Percentiles rank a stretch among this genome's conserved stretches.
Conservation (phyloP, 2,113 vertebrate species). For the Brienomyrus longianalis region DNA sequence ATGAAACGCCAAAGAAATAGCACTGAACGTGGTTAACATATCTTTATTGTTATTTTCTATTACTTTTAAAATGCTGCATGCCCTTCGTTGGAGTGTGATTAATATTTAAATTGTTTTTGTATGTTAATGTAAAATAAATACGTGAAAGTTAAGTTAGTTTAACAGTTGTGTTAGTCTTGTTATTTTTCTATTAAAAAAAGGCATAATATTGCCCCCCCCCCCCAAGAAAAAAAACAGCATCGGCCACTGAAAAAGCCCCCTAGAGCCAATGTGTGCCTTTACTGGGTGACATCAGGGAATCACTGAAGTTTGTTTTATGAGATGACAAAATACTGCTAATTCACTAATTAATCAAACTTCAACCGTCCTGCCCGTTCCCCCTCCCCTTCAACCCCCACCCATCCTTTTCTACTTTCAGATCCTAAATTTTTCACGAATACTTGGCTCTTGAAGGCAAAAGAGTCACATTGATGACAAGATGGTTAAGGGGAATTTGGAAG, state of each 20-base stretch:
- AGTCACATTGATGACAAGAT: background rate
- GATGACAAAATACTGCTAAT: too few species aligned
- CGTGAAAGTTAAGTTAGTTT: too few species aligned
- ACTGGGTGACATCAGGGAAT: background rate
- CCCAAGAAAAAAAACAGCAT: too few species aligned
- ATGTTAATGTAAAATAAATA: too few species aligned
- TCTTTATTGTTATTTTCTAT: background rate
- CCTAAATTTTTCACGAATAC: background rate
- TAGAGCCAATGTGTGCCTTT: too few species aligned
- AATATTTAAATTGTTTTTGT: background rate
- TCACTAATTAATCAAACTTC: too few species aligned
- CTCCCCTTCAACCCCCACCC: background rate
- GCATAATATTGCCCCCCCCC: too few species aligned
- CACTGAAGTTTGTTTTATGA: too few species aligned
- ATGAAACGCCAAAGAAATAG: background rate
- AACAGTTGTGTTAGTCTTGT: too few species aligned
- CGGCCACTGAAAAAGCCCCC: too few species aligned
- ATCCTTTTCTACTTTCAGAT: background rate
- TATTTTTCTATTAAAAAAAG: too few species aligned
- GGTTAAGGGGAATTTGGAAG: background rate
- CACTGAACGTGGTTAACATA: background rate
- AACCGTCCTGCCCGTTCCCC: too few species aligned
- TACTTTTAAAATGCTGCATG: background rate
- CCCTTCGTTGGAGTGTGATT: background rate
- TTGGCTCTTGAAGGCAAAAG: background rate